Evolutionary conservation across 2,797 vertebrate species (phyloP).

Genomic region (Rhinogobio ventralis): DNA sequence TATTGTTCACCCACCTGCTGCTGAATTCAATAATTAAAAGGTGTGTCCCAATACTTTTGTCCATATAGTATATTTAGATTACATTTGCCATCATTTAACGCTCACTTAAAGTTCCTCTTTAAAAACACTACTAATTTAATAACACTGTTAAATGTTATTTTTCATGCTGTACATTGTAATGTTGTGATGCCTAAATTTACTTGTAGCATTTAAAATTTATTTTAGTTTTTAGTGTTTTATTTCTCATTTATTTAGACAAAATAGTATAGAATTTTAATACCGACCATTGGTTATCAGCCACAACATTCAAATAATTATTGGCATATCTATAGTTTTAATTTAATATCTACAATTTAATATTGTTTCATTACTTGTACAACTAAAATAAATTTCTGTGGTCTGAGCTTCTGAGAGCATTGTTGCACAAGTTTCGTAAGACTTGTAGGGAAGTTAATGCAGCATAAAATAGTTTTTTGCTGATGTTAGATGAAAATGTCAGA

Average conservation of each 20-base stretch:
- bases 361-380: neutral
- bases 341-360: too few relatives aligned
- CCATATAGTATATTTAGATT: neutral
- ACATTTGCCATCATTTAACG: neutral
- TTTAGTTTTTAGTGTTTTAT: neutral
- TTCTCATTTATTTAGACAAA: neutral
- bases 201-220: neutral
- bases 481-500: conserved; percentile 2
- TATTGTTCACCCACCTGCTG: too few relatives aligned
- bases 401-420: neutral
- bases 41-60: too few relatives aligned
- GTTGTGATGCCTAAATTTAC: neutral
- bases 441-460: conserved; percentile 38
- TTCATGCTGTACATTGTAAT: too few relatives aligned
- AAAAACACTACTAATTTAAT: neutral
- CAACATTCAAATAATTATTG: neutral
- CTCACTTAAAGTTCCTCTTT: neutral
- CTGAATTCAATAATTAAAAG: too few relatives aligned
- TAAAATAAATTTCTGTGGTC: neutral
- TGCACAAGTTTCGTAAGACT: conserved; percentile 34
- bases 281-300: neutral
- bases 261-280: neutral
- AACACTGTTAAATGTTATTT: neutral
- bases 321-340: too few relatives aligned
- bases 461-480: conserved; percentile 37